Base-by-base conservation (phyloP, 1,140 invertebrate genomes). In the Lutraria rhynchaena region DNA sequence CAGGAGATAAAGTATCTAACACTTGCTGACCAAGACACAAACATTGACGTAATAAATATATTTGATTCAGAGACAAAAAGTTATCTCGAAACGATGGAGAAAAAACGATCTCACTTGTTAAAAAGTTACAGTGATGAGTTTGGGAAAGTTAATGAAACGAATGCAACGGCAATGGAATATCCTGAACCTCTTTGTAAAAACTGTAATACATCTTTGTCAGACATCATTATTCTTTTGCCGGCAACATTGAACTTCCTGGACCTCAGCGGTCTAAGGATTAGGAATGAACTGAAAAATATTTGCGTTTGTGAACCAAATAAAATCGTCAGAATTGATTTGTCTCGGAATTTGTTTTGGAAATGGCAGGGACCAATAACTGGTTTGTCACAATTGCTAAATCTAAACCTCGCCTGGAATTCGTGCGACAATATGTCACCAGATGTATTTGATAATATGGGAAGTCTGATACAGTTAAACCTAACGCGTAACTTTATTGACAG, bases 281-380 rank as follows among this genome's bases (percentile, higher is more conserved):
- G 41, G 17, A 44, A 46, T 13, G 19, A 27, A 24, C 35, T 73
- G n/a, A 46, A 27, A 41, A 73, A 60, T 69, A 51, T 69, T 44
- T 58, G 46, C 33, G 44, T 60, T 35, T 73, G 70, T 29, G n/a
- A 41, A 41, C 70, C 70, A 24, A 41, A 44, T 41, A 37, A n/a
- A 41, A 33, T 58, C 13, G 5, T 31, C 13, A 41, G 53, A 60
- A 22, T 58, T 55, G 22, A 49, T 41, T 27, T 73, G 44, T 31
- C 53, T 17, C 15, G 55, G 35, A 41, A 57, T 17, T 1, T 69
- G 3, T 53, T 73, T 27, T 58, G 37, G 41, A 58, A 27, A 0
- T 73, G 51, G 55, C 33, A 58, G 24, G 53, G 70, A 3, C 70
- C 70, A 17, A 27, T 58, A 22, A 27, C 33, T 41, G 70, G 70